Base-by-base conservation (phyloP, 2,797 vertebrate species). In the Enteromius treurensis region DNA sequence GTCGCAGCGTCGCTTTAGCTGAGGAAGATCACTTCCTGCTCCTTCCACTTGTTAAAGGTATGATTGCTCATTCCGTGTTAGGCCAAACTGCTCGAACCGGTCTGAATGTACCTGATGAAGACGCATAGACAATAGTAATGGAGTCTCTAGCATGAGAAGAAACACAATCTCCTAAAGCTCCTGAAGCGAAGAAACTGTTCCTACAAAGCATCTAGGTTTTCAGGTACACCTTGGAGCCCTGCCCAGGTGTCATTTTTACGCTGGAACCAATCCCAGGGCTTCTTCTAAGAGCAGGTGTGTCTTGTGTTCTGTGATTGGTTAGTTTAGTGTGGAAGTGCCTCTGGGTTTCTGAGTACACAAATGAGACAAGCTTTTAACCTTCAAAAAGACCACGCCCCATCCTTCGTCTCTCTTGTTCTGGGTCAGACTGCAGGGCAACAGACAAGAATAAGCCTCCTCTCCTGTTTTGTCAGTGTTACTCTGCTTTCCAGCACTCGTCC, bases 191-290 rank as follows among this genome's bases (percentile, higher is more conserved):
- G 88, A 87, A 86, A 87, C 80, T 84, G 75, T 71, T 75, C 79
- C 80, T 84, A 86, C 87, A 87, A 87, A 87, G 86, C 83, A 87
- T 87, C 89, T 89, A 85, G 87, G 83, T 90, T 88, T 89, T 89
- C 89, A 89, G 88, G 88, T 89, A 86, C 70, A 88, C 85, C 86
- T 88, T 86, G 82, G 86, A 89, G 87, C 87, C 87, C 85, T 87
- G 85, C 85, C 87, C 85, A 88, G 87, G 88, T 87, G 84, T 87
- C 85, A 70, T 84, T 89, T 83, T 84, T 83, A 53, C 45, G 8
- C 68, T 76, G 53, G 45, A 53, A 51, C 89, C 89, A 89, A 90
- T 90, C 83, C 45, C 64, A 40, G 29, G 42, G 34, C 74, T 81
- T 79, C 85, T 79, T 83, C 85, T 81, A 87, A 70, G 82, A 79